Evolutionary conservation across 2,888 invertebrate genomes (phyloP), one percentile per base, ranked within the genome.

Genomic region (Pheosia gnoma): DNA sequence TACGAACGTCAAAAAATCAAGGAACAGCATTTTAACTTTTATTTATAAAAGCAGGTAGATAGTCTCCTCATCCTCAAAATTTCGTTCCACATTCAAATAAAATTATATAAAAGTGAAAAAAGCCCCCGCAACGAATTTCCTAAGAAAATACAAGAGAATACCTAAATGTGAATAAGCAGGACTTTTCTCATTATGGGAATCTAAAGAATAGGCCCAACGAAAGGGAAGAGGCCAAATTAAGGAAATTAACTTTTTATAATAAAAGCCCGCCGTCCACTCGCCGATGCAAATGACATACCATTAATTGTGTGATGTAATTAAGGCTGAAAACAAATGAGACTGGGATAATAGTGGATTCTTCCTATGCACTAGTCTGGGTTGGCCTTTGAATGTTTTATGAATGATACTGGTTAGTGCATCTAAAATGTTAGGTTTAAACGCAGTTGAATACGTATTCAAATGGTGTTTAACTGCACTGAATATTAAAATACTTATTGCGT

Each of bases 181-280:
- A 77, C 67, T 82, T 80, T 84, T 85, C 83, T 81, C 79, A 85
- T 85, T 85, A 82, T 79, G 78, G 70, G 71, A 81, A 81, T 82
- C 82, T 81, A 78, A 83, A 85, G 84, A 85, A 85, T 84, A 80
- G 76, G 75, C 59, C 78, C 68, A 82, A 71, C 80, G 79, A 83
- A 86, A 84, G 82, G 84, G 78, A 82, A 83, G 84, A 82, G 80
- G 79, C 80, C 83, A 87, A 90, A 90, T 91, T 91, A 90, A 86
- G 88, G 87, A 89, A 91, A 90, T 91, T 90, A 90, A 88, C 89
- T 90, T 91, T 90, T 90, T 87, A 83, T 82, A 80, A 86, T 84
- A 86, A 84, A 84, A 85, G 78, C 79, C 69, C 72, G 79, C 73
- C 78, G 77, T 81, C 77, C 74, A 79, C 77, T 74, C 77, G 80